A percentile compares a stretch with the other conserved stretches of the same genome.
Conservation (phyloP, 2,888 invertebrate genomes). For the Eupithecia centaureata region DNA sequence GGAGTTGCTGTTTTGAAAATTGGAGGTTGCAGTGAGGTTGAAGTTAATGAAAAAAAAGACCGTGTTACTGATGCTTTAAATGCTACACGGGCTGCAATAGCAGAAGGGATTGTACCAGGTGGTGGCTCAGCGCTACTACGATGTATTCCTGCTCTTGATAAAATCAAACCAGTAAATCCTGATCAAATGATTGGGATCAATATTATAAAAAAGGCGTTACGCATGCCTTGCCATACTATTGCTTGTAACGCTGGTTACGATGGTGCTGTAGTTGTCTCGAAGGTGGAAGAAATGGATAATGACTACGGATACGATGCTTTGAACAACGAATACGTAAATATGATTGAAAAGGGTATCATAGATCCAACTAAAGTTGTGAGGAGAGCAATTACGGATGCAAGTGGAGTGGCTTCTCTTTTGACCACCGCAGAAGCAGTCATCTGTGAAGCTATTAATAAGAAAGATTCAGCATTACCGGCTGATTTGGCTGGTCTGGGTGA, state of each 20-base stretch:
- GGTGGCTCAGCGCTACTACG: slow-evolving; percentile 95
- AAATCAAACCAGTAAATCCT: slow-evolving; percentile 85
- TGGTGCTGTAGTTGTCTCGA: slow-evolving; percentile 94
- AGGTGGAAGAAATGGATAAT: slow-evolving; percentile 89
- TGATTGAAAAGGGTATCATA: slow-evolving; percentile 96
- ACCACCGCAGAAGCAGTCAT: slow-evolving; percentile 97
- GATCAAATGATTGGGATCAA: slow-evolving; percentile 92
- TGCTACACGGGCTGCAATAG: slow-evolving; percentile 96
- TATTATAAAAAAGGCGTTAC: slow-evolving; percentile 92
- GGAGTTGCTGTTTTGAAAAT: slow-evolving; percentile 90
- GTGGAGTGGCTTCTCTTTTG: slow-evolving; percentile 75
- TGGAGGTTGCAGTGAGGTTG: slow-evolving; percentile 94
- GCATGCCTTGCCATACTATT: slow-evolving; percentile 94
- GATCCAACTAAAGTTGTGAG: slow-evolving; percentile 93
- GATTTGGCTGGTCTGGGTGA: slow-evolving; percentile 41
- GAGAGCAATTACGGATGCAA: slow-evolving; percentile 72
- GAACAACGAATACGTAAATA: slow-evolving; percentile 93
- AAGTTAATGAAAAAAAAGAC: slow-evolving; percentile 98
- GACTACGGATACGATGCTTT: slow-evolving; percentile 95
- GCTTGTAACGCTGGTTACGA: slow-evolving; percentile 96
- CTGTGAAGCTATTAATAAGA: slow-evolving; percentile 85
- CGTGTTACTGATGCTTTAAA: slow-evolving; percentile 97
- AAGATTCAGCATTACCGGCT: slow-evolving; percentile 33
- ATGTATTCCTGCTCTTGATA: slow-evolving; percentile 88
- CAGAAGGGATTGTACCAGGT: slow-evolving; percentile 98